Evolutionary conservation across 2,113 vertebrate species (phyloP).

Genomic region (Myxocyprinus asiaticus): DNA sequence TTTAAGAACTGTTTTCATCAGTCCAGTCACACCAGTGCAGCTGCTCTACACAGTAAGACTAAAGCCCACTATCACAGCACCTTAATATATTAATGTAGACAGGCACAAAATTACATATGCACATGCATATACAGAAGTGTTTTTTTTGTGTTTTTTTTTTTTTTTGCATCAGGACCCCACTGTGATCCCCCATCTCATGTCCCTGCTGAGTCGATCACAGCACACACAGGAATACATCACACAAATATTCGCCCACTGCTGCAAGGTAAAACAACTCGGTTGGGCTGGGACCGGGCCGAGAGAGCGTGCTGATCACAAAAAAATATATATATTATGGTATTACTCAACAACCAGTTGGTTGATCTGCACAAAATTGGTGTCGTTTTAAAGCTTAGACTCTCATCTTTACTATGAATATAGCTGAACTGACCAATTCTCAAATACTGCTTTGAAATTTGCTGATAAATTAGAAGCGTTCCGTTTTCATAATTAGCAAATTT

Average conservation of each 20-base stretch:
- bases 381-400: too few species aligned
- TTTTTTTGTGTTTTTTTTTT: too few species aligned
- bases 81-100: background rate
- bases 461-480: too few species aligned
- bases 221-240: constrained; percentile 97
- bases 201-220: constrained; percentile 89
- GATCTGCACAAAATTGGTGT: too few species aligned
- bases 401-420: too few species aligned
- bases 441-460: too few species aligned
- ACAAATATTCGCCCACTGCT: constrained; percentile 99
- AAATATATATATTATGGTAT: too few species aligned
- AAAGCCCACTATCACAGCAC: background rate
- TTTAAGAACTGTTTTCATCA: constrained; percentile 95
- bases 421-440: too few species aligned
- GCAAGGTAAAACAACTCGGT: constrained; percentile 81
- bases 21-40: constrained; percentile 96
- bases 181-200: constrained; percentile 97
- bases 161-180: constrained; percentile 81
- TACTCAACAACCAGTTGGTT: too few species aligned
- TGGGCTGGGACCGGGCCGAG: background rate
- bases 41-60: constrained; percentile 93
- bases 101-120: background rate
- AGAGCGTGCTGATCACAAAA: too few species aligned
- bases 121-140: background rate
- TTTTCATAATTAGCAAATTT: too few species aligned